Evolutionary conservation across 1,140 invertebrate species (phyloP).

Genomic region (Papilio helenus): DNA sequence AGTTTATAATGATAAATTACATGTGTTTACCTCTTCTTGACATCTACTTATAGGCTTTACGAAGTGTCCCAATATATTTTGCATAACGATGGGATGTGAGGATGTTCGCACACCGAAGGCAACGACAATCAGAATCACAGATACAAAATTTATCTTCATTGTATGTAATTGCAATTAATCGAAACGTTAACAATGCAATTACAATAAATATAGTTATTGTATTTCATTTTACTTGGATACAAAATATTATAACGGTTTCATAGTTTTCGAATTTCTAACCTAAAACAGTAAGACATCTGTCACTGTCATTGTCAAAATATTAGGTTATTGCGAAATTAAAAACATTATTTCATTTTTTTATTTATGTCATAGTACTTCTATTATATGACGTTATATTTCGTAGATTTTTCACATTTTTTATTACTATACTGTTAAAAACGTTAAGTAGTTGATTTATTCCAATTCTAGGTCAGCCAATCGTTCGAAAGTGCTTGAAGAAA

Average conservation of each 20-base stretch:
- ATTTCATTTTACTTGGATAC: not conserved
- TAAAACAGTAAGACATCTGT: not conserved
- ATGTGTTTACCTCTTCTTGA: slow-evolving; percentile 4
- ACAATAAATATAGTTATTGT: not conserved
- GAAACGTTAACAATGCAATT: not conserved
- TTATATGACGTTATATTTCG: too few species aligned
- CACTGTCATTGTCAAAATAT: not conserved
- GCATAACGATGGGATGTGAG: not conserved
- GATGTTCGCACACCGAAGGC: not conserved
- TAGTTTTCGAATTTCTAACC: slow-evolving; percentile 4
- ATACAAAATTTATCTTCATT: not conserved
- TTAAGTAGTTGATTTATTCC: not conserved
- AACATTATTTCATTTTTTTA: not conserved
- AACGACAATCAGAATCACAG: not conserved
- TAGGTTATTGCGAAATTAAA: not conserved
- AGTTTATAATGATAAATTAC: not conserved
- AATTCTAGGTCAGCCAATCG: slow-evolving; percentile 23
- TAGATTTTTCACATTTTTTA: too few species aligned
- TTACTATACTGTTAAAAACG: not conserved
- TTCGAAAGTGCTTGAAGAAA: slow-evolving; percentile 18
- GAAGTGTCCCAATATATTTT: not conserved
- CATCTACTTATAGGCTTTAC: not conserved
- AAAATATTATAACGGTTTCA: not conserved
- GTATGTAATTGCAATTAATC: not conserved
- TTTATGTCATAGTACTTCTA: too few species aligned